Percentiles rank a stretch among this genome's conserved stretches.
Evolutionary conservation across 2,113 vertebrate species (phyloP).

Genomic region (Labeo catla): DNA sequence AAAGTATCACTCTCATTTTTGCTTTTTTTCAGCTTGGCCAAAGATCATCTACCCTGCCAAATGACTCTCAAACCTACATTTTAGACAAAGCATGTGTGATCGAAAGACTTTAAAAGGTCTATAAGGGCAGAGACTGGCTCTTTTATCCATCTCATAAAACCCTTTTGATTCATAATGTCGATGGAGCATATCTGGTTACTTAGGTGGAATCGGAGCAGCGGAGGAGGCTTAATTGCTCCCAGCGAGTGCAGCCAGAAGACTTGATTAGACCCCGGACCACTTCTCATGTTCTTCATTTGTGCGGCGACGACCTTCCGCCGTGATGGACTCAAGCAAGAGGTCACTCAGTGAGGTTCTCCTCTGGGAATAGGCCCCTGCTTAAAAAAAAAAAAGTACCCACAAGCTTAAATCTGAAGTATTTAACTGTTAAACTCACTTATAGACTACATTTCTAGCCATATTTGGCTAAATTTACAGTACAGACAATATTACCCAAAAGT

Average conservation of each 20-base stretch:
- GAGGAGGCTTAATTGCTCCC: conserved; percentile 75
- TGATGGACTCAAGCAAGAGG: conserved; percentile 71
- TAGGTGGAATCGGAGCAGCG: conserved; percentile 69
- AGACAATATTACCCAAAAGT: not conserved
- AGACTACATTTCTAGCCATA: not conserved
- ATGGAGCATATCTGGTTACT: conserved; percentile 78
- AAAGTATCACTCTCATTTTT: conserved; percentile 7
- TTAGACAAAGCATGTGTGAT: conserved; percentile 59
- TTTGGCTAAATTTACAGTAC: not conserved
- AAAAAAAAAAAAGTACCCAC: conserved; percentile 38
- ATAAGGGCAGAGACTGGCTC: conserved; percentile 64
- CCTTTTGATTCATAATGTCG: conserved; percentile 77
- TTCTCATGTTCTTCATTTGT: conserved; percentile 83
- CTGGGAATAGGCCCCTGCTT: conserved; percentile 31
- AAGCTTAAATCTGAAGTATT: conserved; percentile 61
- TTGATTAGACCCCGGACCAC: conserved; percentile 79
- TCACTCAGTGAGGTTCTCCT: conserved; percentile 57
- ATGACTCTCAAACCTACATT: conserved; percentile 50
- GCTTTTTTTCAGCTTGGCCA: conserved; percentile 59
- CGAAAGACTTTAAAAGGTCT: conserved; percentile 47
- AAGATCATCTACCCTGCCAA: conserved; percentile 29
- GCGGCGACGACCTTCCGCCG: conserved; percentile 76
- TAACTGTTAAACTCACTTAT: conserved; percentile 23
- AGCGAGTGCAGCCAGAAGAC: conserved; percentile 76
- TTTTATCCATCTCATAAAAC: conserved; percentile 75